Conservation (phyloP, 1,140 invertebrate genomes). For the Drosophila miranda region DNA sequence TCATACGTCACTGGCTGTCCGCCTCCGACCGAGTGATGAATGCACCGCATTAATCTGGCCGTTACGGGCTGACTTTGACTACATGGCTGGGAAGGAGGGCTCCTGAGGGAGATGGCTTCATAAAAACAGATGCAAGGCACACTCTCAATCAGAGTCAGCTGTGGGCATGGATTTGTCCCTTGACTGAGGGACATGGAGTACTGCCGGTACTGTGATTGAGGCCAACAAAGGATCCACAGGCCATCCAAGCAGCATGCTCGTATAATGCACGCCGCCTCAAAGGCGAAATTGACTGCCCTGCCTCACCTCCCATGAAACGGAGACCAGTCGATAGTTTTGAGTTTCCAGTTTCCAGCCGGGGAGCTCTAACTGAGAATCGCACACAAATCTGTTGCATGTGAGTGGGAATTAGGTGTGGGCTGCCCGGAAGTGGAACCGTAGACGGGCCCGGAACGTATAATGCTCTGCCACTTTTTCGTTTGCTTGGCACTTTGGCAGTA, state of each 20-base stretch:
- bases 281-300: constrained; percentile 1
- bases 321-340: too few relatives aligned
- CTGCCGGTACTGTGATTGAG: too few relatives aligned
- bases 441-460: not conserved
- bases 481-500: constrained; percentile 23
- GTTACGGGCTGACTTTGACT: constrained; percentile 35
- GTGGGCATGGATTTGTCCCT: not conserved
- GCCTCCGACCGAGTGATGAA: constrained; percentile 45
- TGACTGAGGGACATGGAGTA: not conserved
- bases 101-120: constrained; percentile 17
- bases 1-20: constrained; percentile 27
- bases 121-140: constrained; percentile 12
- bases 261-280: not conserved
- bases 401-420: constrained; percentile 20
- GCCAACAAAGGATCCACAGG: too few relatives aligned
- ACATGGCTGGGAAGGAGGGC: not conserved
- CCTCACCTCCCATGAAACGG: too few relatives aligned
- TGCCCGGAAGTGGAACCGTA: constrained; percentile 7
- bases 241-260: too few relatives aligned
- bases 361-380: constrained; percentile 9
- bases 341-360: not conserved
- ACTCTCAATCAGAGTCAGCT: constrained; percentile 7
- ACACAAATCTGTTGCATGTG: constrained; percentile 46
- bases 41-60: constrained; percentile 54
- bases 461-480: constrained; percentile 30